phyloP scores from a whole-genome alignment of 2,888 invertebrate species.

The Schizaphis graminum region DNA sequence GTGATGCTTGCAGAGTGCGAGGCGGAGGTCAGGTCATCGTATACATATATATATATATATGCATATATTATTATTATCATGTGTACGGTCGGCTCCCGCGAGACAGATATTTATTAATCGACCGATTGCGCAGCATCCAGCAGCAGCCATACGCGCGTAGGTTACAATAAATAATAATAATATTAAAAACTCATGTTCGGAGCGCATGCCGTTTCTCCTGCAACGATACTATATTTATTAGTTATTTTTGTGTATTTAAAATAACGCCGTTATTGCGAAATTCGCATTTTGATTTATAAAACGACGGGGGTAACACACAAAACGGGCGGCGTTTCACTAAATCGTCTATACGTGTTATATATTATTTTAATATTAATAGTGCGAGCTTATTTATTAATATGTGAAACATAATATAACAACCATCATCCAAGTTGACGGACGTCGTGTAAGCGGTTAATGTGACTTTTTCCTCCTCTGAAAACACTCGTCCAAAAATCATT shows the following conservation, averaged over 20 bases:
- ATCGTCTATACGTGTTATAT: neutral
- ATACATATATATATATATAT: neutral
- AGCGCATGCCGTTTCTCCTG: neutral
- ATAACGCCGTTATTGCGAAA: neutral
- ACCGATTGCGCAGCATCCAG: neutral
- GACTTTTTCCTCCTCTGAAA: neutral
- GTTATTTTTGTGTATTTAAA: neutral
- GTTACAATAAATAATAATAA: neutral
- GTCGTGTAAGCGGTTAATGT: neutral
- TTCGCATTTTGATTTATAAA: neutral
- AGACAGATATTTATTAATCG: conserved; percentile 52
- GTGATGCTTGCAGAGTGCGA: neutral
- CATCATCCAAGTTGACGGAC: neutral
- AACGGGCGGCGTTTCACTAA: neutral
- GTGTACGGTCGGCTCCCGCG: conserved; percentile 32
- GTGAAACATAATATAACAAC: neutral
- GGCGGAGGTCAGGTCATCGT: conserved; percentile 26
- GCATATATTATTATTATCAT: neutral
- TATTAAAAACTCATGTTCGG: neutral
- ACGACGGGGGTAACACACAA: neutral
- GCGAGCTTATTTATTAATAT: neutral
- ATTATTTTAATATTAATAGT: neutral
- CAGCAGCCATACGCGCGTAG: neutral
- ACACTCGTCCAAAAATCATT: neutral
- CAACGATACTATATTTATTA: neutral